A percentile compares a stretch with the other conserved stretches of the same genome.
These are phyloP conservation scores for Lepidostoma basale DNA, from an alignment of 1,140 invertebrate genomes.

Conservation along the genomic window DNA sequence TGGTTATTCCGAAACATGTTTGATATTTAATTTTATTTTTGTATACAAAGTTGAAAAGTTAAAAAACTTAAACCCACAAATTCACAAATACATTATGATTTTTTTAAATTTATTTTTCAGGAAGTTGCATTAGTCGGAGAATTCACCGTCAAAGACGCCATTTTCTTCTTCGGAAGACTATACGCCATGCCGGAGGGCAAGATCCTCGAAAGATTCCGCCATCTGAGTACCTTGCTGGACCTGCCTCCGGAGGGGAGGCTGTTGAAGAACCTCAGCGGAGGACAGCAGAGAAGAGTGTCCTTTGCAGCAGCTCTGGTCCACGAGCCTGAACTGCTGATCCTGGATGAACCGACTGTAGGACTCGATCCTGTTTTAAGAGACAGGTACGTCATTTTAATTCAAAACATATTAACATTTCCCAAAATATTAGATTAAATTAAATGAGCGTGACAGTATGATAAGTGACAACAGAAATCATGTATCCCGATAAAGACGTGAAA, in stretches of 20 bases:
- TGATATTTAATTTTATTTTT: no score
- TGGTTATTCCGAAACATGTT: no score
- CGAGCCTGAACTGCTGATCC: conserved; percentile 83
- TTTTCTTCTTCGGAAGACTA: conserved; percentile 88
- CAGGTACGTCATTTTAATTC: conserved; percentile 59
- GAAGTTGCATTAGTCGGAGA: conserved; percentile 87
- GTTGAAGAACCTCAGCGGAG: conserved; percentile 79
- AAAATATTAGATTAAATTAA: no score
- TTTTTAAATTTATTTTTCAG: conserved; percentile 56
- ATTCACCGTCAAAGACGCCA: conserved; percentile 83
- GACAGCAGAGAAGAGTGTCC: conserved; percentile 86
- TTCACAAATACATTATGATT: background rate
- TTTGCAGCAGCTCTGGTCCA: conserved; percentile 87
- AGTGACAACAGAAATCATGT: no score
- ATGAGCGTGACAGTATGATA: no score
- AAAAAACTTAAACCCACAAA: background rate
- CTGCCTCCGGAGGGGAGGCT: conserved; percentile 68
- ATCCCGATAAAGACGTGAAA: no score
- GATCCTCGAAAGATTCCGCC: conserved; percentile 71
- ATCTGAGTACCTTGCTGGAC: conserved; percentile 75
- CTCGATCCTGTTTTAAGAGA: conserved; percentile 88
- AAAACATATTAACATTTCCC: background rate
- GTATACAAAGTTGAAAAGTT: background rate
- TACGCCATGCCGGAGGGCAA: conserved; percentile 73
- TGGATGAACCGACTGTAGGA: conserved; percentile 94